These are phyloP conservation scores for Brachyhypopomus gauderio DNA, from an alignment of 2,113 vertebrate genomes.

Conservation along the genomic window DNA sequence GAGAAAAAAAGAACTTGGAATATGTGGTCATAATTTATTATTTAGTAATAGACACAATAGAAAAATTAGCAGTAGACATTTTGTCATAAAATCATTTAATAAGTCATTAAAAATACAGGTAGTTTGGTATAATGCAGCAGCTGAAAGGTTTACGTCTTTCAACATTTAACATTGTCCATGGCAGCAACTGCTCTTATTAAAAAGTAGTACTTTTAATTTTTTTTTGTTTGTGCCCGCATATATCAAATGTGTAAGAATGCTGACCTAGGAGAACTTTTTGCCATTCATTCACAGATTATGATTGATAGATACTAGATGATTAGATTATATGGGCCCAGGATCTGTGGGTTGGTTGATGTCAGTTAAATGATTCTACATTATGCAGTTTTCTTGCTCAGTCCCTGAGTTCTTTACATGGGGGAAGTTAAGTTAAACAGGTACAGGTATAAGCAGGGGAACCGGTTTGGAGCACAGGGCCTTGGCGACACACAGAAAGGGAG, in stretches of 20 bases:
- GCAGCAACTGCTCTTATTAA: no score
- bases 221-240: neutral
- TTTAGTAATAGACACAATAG: no score
- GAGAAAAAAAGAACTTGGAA: no score
- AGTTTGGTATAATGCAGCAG: no score
- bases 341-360: neutral
- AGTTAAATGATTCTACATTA: neutral
- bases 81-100: no score
- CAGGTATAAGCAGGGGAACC: conserved; percentile 20
- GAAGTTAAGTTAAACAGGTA: neutral
- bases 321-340: neutral
- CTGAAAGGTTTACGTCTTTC: no score
- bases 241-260: neutral
- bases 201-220: no score
- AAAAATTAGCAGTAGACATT: no score
- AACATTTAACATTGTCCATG: no score
- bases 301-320: neutral
- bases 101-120: no score
- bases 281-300: neutral
- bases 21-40: no score
- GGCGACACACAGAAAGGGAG: conserved; percentile 4
- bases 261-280: neutral
- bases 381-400: neutral
- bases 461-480: conserved; percentile 37
- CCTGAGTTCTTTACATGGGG: neutral